phyloP scores from a whole-genome alignment of 1,140 invertebrate species.

The Zaprionus davidi region DNA sequence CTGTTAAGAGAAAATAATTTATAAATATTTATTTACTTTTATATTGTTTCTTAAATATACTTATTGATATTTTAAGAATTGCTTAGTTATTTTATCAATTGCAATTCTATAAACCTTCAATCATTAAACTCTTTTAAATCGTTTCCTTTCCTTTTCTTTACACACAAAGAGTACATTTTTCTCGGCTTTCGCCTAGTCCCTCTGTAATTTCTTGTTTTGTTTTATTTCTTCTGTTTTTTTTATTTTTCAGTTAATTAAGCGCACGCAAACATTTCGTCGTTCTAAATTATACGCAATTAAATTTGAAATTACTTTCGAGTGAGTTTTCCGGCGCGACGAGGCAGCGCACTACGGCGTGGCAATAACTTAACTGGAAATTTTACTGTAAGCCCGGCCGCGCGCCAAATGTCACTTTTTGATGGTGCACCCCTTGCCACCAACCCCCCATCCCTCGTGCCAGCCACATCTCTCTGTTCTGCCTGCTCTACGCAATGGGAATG shows the following conservation, averaged over 20 bases:
- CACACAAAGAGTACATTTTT: not conserved
- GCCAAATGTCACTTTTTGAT: slow-evolving; percentile 72
- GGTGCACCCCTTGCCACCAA: slow-evolving; percentile 55
- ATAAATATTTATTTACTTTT: too few species aligned
- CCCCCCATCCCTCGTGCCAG: not conserved
- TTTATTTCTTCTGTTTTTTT: slow-evolving; percentile 47
- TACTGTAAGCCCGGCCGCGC: slow-evolving; percentile 68
- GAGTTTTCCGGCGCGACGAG: slow-evolving; percentile 60
- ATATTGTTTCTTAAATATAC: too few species aligned
- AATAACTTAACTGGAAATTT: slow-evolving; percentile 79
- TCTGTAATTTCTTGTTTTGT: slow-evolving; percentile 29
- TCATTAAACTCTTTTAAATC: not conserved
- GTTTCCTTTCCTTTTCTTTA: not conserved
- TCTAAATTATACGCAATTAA: slow-evolving; percentile 82
- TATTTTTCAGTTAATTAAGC: slow-evolving; percentile 82
- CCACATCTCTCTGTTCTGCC: not conserved
- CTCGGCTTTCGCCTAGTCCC: not conserved
- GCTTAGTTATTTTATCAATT: too few species aligned
- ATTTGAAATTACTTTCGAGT: slow-evolving; percentile 78
- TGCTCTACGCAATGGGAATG: not conserved
- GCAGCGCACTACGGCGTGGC: slow-evolving; percentile 52
- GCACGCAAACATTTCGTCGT: slow-evolving; percentile 76
- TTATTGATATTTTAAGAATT: too few species aligned
- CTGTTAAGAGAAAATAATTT: too few species aligned
- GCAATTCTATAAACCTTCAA: not conserved